Conservation (phyloP, 2,797 vertebrate genomes). For the Chiroxiphia lanceolata region DNA sequence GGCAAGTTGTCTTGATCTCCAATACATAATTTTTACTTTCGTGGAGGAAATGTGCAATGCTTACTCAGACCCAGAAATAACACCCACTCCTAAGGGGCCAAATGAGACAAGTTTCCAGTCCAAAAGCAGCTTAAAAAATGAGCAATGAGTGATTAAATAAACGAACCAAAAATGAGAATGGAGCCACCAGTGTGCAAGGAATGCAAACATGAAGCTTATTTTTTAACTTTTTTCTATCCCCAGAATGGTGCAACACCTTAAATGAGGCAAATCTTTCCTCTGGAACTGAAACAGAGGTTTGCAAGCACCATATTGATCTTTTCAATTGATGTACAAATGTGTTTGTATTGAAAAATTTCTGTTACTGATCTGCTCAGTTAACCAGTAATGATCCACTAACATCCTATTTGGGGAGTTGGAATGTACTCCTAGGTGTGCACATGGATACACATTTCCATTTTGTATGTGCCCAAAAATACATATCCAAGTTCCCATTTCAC, state of each 20-base stretch:
- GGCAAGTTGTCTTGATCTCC: background rate
- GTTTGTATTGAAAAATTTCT: background rate
- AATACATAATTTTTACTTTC: background rate
- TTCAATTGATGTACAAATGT: background rate
- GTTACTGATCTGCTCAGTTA: background rate
- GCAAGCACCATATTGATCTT: background rate
- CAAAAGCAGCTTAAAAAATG: slow-evolving; percentile 44
- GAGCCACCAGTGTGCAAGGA: slow-evolving; percentile 52
- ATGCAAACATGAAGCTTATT: slow-evolving; percentile 75
- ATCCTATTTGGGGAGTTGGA: background rate
- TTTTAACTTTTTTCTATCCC: slow-evolving; percentile 77
- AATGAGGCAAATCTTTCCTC: slow-evolving; percentile 44
- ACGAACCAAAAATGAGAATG: slow-evolving; percentile 41
- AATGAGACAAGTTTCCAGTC: slow-evolving; percentile 39
- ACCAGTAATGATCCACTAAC: background rate
- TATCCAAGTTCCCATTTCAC: background rate
- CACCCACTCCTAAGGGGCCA: background rate
- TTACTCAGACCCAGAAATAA: slow-evolving; percentile 38
- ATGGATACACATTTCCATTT: background rate
- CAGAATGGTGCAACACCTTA: slow-evolving; percentile 64
- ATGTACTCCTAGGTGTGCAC: background rate
- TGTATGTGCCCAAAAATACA: background rate
- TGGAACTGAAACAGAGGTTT: background rate
- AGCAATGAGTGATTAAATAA: slow-evolving; percentile 48
- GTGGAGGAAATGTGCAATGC: background rate